Evolutionary conservation across 2,797 vertebrate genomes (phyloP).

Genomic region (Hippocampus kuda): DNA sequence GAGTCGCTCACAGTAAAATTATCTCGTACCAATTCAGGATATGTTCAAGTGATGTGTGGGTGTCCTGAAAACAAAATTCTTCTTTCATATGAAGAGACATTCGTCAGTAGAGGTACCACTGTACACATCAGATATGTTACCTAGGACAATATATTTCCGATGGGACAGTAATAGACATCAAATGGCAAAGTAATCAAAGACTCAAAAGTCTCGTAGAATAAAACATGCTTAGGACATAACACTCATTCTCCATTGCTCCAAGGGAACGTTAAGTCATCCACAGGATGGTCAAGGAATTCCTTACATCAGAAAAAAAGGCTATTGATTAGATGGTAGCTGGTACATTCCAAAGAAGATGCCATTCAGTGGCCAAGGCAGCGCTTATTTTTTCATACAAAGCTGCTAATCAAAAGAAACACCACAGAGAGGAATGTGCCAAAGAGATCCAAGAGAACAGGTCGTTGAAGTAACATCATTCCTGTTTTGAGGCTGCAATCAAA

Average conservation of each 20-base stretch:
- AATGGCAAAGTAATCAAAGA: not conserved
- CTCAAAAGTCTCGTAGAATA: not conserved
- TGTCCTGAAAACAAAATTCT: too few relatives aligned
- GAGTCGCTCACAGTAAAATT: too few relatives aligned
- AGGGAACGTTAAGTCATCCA: conserved; percentile 13
- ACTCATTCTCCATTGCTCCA: conserved; percentile 1
- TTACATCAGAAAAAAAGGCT: conserved; percentile 20
- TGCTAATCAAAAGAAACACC: conserved; percentile 68
- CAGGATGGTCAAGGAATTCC: conserved; percentile 23
- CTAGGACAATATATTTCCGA: not conserved
- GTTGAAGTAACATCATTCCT: not conserved
- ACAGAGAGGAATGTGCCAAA: conserved; percentile 57
- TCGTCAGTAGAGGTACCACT: too few relatives aligned
- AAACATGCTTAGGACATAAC: conserved; percentile 3
- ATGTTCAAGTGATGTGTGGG: too few relatives aligned
- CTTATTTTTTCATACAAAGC: conserved; percentile 52
- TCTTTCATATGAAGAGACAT: too few relatives aligned
- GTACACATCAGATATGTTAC: not conserved
- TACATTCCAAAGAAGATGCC: conserved; percentile 50
- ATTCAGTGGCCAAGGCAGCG: conserved; percentile 28
- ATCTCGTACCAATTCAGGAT: too few relatives aligned
- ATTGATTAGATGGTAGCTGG: conserved; percentile 59
- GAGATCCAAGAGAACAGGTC: conserved; percentile 35
- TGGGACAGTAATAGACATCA: not conserved
- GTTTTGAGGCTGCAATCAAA: not conserved